Base-by-base conservation (phyloP, 2,888 invertebrate genomes). In the Morinoia aosen region DNA sequence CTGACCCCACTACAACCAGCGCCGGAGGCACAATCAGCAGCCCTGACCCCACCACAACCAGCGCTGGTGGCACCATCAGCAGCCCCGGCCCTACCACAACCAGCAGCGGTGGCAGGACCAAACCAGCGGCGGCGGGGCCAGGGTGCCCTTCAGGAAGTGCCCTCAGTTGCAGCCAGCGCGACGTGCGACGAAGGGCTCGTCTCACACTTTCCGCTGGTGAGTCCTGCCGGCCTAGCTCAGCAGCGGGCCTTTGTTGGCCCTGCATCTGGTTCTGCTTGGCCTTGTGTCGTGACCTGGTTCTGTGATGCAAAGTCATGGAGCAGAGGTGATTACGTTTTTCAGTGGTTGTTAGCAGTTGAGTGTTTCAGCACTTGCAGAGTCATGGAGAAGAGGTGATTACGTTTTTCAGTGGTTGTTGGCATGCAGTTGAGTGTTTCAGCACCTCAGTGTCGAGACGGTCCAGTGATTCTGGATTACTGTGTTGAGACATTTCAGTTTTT, bases 131-230 rank as follows among this genome's bases (percentile, higher is more conserved):
- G 93, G 61, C 95, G 33, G 95, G 48, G 12, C n/a, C 33, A 48
- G 64, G 95, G 56, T 61, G 40, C 95, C 56, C 95, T 61, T n/a
- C 64, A 48, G 95, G 61, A 40, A 19, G 61, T n/a, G 58, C 95
- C 39, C 39, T 58, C 64, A 95, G 95, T 95, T 95, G 61, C 58
- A 16, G 64, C 61, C 95, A 61, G 64, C 7, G 64, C 61, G 64
- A 64, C 58, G 95, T 95, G 64, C 40, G 40, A 25, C 11, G 95
- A 64, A 95, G 64, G 61, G 95, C 95, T 14, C n/a, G 61, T 57
- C 61, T 95, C 19, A 61, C 95, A 19, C 95, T 95, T 39, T 95
- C 95, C 33, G 95, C 95, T 76, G 95, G 95, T 95, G 95, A 95
- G 95, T 93, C n/a, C n/a, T 48, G 56, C 57, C 93, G 56, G 48